These are phyloP conservation scores for Lutraria lutraria DNA, from an alignment of 2,888 invertebrate genomes.

Conservation along the genomic window DNA sequence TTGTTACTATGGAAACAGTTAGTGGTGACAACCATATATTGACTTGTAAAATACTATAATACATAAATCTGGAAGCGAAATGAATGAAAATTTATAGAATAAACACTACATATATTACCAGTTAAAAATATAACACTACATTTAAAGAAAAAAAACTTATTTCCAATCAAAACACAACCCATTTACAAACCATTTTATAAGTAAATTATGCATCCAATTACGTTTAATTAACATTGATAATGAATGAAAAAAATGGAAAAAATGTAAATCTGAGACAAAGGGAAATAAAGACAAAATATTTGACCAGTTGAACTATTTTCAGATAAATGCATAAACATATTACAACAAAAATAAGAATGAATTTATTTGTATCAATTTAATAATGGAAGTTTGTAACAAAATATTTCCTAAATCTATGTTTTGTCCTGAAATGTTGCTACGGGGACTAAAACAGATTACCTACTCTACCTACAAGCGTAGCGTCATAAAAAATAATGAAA, in stretches of 20 bases:
- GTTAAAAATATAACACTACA: neutral
- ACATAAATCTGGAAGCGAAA: conserved; percentile 9
- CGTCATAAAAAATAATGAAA: neutral
- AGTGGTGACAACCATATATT: neutral
- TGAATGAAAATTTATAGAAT: conserved; percentile 6
- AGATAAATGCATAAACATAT: neutral
- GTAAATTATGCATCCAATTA: neutral
- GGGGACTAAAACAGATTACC: neutral
- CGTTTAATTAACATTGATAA: neutral
- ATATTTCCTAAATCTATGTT: neutral
- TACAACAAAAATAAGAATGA: neutral
- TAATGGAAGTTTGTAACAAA: neutral
- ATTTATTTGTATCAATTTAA: neutral
- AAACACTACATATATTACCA: conserved; percentile 3
- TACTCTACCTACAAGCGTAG: neutral
- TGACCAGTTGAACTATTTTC: neutral
- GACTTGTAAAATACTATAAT: neutral
- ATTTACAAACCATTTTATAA: neutral
- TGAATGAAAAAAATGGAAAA: neutral
- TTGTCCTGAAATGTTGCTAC: neutral
- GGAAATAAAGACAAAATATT: neutral
- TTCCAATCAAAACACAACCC: neutral
- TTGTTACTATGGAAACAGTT: neutral
- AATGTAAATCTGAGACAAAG: neutral
- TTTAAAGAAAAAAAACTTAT: neutral